These are phyloP conservation scores for Prionchulus punctatus DNA, from an alignment of 2,888 invertebrate genomes.

Conservation along the genomic window DNA sequence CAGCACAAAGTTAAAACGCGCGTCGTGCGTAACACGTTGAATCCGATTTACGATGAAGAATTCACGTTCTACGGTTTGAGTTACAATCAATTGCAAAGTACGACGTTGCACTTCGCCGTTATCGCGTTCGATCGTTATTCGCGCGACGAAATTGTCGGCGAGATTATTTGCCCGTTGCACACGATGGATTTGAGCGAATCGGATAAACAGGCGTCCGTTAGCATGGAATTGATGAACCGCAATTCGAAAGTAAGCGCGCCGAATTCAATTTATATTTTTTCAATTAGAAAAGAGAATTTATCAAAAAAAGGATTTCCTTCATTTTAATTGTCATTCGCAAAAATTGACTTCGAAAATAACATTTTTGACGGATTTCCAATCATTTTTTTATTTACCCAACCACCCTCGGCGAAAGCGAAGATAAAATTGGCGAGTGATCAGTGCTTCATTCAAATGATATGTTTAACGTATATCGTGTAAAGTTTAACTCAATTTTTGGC, in stretches of 20 bases:
- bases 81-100: slow-evolving; percentile 40
- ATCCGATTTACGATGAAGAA: slow-evolving; percentile 94
- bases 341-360: no score
- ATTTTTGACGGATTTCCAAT: no score
- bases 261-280: no score
- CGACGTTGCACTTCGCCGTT: slow-evolving; percentile 64
- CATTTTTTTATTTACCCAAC: no score
- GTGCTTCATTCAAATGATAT: no score
- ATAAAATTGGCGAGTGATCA: no score
- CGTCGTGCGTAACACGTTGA: slow-evolving; percentile 81
- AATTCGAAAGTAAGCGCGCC: slow-evolving; percentile 10
- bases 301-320: no score
- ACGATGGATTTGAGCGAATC: slow-evolving; percentile 48
- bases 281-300: no score
- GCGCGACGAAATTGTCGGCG: slow-evolving; percentile 92
- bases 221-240: slow-evolving; percentile 11
- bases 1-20: slow-evolving; percentile 87
- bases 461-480: no score
- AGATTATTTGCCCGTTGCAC: slow-evolving; percentile 55
- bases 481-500: no score
- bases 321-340: no score
- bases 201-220: slow-evolving; percentile 15
- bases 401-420: no score
- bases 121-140: slow-evolving; percentile 91
- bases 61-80: slow-evolving; percentile 81